These are phyloP conservation scores for Spatula clypeata DNA, from an alignment of 2,797 vertebrate species.

Conservation along the genomic window DNA sequence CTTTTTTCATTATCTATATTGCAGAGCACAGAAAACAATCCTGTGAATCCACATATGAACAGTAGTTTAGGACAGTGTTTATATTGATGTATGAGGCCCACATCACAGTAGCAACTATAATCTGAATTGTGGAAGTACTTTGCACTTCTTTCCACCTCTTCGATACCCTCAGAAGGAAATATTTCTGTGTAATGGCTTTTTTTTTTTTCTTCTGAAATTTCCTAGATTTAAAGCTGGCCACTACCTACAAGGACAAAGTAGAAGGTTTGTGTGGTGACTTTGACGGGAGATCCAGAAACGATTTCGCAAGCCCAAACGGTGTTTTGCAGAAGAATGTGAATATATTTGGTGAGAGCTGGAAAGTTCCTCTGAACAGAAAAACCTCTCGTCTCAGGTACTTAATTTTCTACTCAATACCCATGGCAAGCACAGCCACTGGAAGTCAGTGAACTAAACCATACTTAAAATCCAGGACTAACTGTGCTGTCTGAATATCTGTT, in stretches of 20 bases:
- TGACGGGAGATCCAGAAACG: slow-evolving; percentile 82
- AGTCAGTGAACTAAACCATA: neutral
- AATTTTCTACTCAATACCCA: neutral
- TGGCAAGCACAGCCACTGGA: neutral
- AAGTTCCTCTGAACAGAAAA: slow-evolving; percentile 68
- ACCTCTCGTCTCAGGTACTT: slow-evolving; percentile 58
- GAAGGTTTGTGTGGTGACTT: slow-evolving; percentile 90
- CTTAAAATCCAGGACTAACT: neutral
- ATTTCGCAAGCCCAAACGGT: slow-evolving; percentile 85
- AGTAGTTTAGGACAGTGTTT: neutral
- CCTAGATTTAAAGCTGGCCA: slow-evolving; percentile 86
- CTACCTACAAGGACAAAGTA: slow-evolving; percentile 81
- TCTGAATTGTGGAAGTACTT: neutral
- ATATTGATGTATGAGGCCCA: rapidly evolving
- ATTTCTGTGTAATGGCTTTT: neutral
- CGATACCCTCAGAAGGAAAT: neutral
- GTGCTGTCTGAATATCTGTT: neutral
- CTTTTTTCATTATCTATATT: neutral
- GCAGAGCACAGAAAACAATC: neutral
- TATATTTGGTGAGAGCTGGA: slow-evolving; percentile 90
- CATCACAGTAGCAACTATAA: neutral
- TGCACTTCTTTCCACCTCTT: neutral
- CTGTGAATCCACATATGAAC: neutral
- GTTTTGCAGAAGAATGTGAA: slow-evolving; percentile 69
- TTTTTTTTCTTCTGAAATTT: neutral